Evolutionary conservation across 2,797 vertebrate species (phyloP), one percentile per base, ranked within the genome.

Genomic region (Ibycter americanus): DNA sequence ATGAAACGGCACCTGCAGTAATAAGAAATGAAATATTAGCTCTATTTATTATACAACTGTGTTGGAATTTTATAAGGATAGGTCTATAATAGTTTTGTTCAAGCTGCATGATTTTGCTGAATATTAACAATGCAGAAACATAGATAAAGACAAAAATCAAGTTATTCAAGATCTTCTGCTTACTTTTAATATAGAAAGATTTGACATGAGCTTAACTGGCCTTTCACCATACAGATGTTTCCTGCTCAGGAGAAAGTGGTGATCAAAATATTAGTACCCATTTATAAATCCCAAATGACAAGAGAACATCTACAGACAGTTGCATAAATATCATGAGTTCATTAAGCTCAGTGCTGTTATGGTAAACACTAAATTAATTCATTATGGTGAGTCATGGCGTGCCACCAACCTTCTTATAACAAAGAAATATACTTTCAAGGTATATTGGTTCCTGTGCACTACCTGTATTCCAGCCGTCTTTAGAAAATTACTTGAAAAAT

Each of bases 361-460:
- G 81, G 87, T 91, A 96, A 98, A 96, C 78, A 70, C 91, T 82
- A 95, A 93, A 97, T 96, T 84, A 95, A 97, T 97, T 98, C 70
- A 95, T 98, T 97, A 96, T 38, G n/a, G 44, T 2, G 27, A 94
- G 47, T 93, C 86, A 93, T 9, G n/a, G 87, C 83, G 89, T 12
- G 40, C 78, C 1, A 25, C 49, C 87, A 94, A 58, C 87, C 86
- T 96, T 95, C 97, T 90, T 84, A 96, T 91, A 97, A 93, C 47
- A 87, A 92, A 73, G 46, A 90, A 81, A 77, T 58, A 40, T 90
- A 74, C 88, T 96, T 87, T 82, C 66, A 93, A 81, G 63, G 42
- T 86, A 74, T 54, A 26, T 44, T 86, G 65, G 59, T 44, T 95
- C 59, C 73, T 15, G 13, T 61, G n/a, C 40, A 46, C 85, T 58